Evolutionary conservation across 2,888 invertebrate species (phyloP).

Genomic region (Sinhomidia bicolor): DNA sequence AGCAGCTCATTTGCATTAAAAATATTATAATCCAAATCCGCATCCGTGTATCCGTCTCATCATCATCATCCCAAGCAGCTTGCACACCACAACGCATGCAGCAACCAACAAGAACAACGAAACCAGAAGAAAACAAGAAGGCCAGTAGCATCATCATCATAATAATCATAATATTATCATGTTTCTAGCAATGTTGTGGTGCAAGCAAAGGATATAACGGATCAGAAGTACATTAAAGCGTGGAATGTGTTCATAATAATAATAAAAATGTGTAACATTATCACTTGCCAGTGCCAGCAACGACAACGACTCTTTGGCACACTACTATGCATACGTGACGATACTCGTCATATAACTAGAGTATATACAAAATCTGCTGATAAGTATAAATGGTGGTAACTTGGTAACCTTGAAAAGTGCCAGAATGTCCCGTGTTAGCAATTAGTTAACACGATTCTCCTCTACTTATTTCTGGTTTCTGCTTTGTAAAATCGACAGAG

Average conservation of each 20-base stretch:
- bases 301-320: neutral
- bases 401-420: slow-evolving; percentile 59
- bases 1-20: slow-evolving; percentile 29
- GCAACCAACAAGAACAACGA: too few species aligned
- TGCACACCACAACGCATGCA: neutral
- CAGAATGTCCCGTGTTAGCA: slow-evolving; percentile 57
- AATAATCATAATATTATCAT: slow-evolving; percentile 7
- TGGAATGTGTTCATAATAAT: slow-evolving; percentile 27
- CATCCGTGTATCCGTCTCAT: slow-evolving; percentile 42
- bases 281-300: neutral
- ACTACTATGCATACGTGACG: neutral
- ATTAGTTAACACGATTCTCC: neutral
- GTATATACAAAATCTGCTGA: too few species aligned
- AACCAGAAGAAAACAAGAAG: slow-evolving; percentile 28
- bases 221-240: slow-evolving; percentile 53
- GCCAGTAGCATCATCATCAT: slow-evolving; percentile 34
- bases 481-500: neutral
- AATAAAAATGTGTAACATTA: neutral
- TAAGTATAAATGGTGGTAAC: neutral
- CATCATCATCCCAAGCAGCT: neutral
- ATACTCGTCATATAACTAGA: neutral
- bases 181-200: neutral
- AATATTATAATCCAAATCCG: slow-evolving; percentile 35
- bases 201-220: slow-evolving; percentile 59
- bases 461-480: neutral